phyloP scores from a whole-genome alignment of 92 coral and sea anemone genomes.

The Palythoa grandiflora region DNA sequence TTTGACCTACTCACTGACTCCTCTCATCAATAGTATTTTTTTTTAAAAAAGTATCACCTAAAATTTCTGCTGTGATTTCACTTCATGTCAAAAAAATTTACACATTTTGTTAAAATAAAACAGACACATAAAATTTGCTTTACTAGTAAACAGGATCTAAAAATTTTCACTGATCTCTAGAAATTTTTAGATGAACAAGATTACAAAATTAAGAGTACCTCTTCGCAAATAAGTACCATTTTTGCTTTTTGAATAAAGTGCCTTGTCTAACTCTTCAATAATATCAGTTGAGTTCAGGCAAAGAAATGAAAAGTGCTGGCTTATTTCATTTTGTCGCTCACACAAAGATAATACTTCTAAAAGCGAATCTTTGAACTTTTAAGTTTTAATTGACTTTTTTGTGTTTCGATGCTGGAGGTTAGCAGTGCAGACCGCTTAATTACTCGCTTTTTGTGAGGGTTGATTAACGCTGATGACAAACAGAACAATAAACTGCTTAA shows the following conservation, averaged over 20 bases:
- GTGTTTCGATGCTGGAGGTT: not conserved
- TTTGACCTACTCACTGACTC: too few relatives aligned
- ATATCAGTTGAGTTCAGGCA: not conserved
- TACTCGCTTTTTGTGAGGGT: not conserved
- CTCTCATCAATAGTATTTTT: too few relatives aligned
- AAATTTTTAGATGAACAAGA: not conserved
- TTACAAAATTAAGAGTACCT: not conserved
- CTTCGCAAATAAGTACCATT: not conserved
- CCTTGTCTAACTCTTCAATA: not conserved
- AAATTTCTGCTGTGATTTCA: too few relatives aligned
- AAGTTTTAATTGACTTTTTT: not conserved
- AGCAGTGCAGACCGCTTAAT: conserved; percentile 9
- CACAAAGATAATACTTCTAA: not conserved
- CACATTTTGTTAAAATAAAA: too few relatives aligned
- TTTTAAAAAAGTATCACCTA: too few relatives aligned
- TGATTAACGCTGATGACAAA: conserved; percentile 1
- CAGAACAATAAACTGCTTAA: not conserved
- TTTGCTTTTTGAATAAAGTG: not conserved
- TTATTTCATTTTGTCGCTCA: not conserved
- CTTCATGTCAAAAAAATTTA: too few relatives aligned
- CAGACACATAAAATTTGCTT: too few relatives aligned
- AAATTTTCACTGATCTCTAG: not conserved
- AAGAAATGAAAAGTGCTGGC: not conserved
- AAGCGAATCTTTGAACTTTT: not conserved
- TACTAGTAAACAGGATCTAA: too few relatives aligned